Evolutionary conservation across 35 echinoderm and acorn worm genomes (phyloP), one percentile per base, ranked within the genome.

Genomic region (Hemicentrotus pulcherrimus): DNA sequence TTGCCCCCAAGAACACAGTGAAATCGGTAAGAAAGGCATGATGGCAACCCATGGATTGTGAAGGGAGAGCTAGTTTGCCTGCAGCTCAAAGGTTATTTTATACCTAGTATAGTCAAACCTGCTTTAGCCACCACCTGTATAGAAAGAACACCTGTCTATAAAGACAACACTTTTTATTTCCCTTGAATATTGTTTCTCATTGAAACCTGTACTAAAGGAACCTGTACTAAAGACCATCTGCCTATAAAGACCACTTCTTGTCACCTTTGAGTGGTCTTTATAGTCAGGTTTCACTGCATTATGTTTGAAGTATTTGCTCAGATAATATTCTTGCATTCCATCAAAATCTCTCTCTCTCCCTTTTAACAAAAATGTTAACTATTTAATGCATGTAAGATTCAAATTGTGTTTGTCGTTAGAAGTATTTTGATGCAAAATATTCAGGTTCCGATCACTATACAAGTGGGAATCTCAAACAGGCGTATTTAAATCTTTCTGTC

Each of bases 11-110:
- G 94, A 86, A 65, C 71, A 95, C 97, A 71, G 91, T 97, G 88
- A 99, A 97, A 96, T 91, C 94, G 61, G 98, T 99, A 96, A 99
- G 98, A 96, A 78, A 50, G 8, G 45, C 33, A 32, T 32, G 52
- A 11, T 16, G 28, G 91, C 41, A 48, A 48, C 10, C 45, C 19
- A 28, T 7, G 65, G 65, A 55, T 13, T 55, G 50, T 55, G 50
- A 78, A 78, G 65, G 2, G 0, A 78, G 65, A n/a, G 22, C 65
- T 22, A 78, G 6, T 28, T 28, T 78, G 19, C 65, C 65, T 78
- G 65, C 65, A 7, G 65, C 22, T 78, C 8, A 8, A 28, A 22
- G 24, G 65, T n/a, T 78, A 22, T 78, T 78, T 28, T n/a, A n/a
- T n/a, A 78, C 19, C 24, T n/a, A 7, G 6, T 28, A 41, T 3